A percentile compares a stretch with the other conserved stretches of the same genome.
Evolutionary conservation across 2,797 vertebrate species (phyloP).

Genomic region (Sparidentex hasta): DNA sequence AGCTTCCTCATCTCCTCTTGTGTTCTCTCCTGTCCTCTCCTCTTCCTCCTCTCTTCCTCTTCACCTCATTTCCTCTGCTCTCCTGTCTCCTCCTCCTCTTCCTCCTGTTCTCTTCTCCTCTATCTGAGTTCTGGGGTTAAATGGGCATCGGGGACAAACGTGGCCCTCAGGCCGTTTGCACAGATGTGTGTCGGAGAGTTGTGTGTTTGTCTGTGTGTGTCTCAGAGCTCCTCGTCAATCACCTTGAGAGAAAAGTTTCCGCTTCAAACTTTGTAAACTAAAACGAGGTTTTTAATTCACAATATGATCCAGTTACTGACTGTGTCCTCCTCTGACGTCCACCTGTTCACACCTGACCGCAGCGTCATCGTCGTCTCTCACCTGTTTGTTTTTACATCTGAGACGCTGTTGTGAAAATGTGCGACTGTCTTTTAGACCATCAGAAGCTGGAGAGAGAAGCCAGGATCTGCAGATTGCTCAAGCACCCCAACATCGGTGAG

Average conservation of each 20-base stretch:
- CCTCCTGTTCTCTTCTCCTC: background rate
- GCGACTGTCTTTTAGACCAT: conserved; percentile 87
- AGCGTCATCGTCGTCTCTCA: background rate
- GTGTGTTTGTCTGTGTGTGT: conserved; percentile 8
- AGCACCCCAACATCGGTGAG: conserved; percentile 87
- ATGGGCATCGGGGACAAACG: conserved; percentile 51
- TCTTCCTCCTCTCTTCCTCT: too few relatives aligned
- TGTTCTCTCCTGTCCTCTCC: too few relatives aligned
- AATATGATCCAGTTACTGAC: too few relatives aligned
- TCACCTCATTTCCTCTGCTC: too few relatives aligned
- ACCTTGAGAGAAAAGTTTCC: conserved; percentile 36
- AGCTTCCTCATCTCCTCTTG: too few relatives aligned
- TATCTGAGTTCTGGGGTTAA: conserved; percentile 26
- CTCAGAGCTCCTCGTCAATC: background rate
- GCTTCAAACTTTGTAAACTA: background rate
- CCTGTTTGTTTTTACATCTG: background rate
- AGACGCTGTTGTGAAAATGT: background rate
- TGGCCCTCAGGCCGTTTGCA: conserved; percentile 33
- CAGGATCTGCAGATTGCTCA: conserved; percentile 95
- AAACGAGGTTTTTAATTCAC: background rate
- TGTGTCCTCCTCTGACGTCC: background rate
- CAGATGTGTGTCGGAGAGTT: conserved; percentile 28
- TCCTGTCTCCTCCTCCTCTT: too few relatives aligned
- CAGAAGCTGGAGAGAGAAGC: conserved; percentile 98
- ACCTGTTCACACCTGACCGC: background rate